Evolutionary conservation across 2,113 vertebrate species (phyloP).

Genomic region (Apaloderma vittatum): DNA sequence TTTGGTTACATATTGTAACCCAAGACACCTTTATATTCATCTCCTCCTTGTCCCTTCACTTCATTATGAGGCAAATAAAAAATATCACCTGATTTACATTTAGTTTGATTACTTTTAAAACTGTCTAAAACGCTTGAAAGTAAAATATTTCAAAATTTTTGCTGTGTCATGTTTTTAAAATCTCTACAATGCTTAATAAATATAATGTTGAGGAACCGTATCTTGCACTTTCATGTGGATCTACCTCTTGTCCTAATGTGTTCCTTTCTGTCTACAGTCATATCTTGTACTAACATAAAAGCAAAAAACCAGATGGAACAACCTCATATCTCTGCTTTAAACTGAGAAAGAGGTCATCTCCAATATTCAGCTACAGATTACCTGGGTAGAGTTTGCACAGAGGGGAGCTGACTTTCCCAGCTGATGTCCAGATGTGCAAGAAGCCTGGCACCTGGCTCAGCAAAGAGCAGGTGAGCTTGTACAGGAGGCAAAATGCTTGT

Average conservation of each 20-base stretch:
- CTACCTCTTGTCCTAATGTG: neutral
- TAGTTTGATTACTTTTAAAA: neutral
- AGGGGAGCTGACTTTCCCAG: neutral
- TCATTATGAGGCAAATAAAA: fast-evolving
- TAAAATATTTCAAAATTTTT: neutral
- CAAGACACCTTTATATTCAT: too few relatives aligned
- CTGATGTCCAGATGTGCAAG: neutral
- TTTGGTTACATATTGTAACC: too few relatives aligned
- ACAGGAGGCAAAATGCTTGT: neutral
- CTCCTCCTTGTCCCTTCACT: neutral
- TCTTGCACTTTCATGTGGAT: neutral
- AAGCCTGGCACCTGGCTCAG: neutral
- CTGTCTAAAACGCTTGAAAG: neutral
- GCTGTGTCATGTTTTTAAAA: neutral
- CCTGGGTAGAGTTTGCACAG: neutral
- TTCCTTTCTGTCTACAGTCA: neutral
- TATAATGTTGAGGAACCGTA: neutral
- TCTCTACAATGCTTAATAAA: neutral
- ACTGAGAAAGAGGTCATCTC: neutral
- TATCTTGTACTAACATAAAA: neutral
- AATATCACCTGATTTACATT: neutral
- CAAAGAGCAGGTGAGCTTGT: neutral
- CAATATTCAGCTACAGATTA: neutral
- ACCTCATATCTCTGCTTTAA: neutral
- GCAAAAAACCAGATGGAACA: neutral